These are phyloP conservation scores for Eurystomus gularis DNA, from an alignment of 2,113 vertebrate genomes.

Conservation along the genomic window DNA sequence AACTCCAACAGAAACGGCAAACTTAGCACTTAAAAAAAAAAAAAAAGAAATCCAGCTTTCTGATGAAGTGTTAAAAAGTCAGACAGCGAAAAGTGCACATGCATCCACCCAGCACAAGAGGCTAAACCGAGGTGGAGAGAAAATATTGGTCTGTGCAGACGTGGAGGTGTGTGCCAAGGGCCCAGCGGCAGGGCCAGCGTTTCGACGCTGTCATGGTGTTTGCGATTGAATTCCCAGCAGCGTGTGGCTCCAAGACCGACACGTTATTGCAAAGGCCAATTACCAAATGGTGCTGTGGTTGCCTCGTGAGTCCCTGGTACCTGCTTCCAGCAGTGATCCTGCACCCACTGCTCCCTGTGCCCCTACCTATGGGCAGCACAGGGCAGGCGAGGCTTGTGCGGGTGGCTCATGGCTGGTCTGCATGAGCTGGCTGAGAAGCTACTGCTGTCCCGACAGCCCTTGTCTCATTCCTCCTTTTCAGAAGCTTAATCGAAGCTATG, in stretches of 20 bases:
- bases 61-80: slow-evolving; percentile 54
- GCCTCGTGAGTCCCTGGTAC: neutral
- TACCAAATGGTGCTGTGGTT: accelerated
- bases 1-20: slow-evolving; percentile 36
- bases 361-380: accelerated
- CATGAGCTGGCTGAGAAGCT: neutral
- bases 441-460: neutral
- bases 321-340: neutral
- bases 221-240: neutral
- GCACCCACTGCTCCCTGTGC: accelerated
- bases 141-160: neutral
- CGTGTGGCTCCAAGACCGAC: neutral
- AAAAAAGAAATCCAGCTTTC: neutral
- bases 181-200: neutral
- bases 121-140: neutral
- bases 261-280: neutral
- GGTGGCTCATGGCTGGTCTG: accelerated
- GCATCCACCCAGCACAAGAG: neutral
- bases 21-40: slow-evolving; percentile 8
- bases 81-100: neutral
- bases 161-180: neutral
- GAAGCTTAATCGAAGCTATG: accelerated
- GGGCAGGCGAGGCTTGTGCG: neutral
- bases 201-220: accelerated
- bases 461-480: neutral